phyloP scores from a whole-genome alignment of 64 coral and sea anemone genomes.

The Porites lutea region DNA sequence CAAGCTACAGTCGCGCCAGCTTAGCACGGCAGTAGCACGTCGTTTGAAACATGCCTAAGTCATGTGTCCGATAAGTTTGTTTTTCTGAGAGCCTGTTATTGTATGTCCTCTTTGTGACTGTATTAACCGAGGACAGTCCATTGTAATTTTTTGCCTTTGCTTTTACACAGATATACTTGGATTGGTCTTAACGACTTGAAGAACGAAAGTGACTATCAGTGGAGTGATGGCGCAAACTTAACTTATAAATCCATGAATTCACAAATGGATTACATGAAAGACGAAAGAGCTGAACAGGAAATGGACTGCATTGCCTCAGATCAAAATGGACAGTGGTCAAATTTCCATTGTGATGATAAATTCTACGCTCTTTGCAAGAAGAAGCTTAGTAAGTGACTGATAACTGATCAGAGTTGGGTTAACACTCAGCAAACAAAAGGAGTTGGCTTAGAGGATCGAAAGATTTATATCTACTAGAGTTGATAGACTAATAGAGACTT shows the following conservation, averaged over 20 bases:
- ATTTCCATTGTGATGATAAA: conserved; percentile 91
- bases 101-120: too few species aligned
- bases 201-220: conserved; percentile 77
- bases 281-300: conserved; percentile 59
- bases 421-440: background rate
- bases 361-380: conserved; percentile 92
- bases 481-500: too few species aligned
- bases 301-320: conserved; percentile 83
- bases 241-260: conserved; percentile 77
- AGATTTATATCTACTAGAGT: too few species aligned
- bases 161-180: conserved; percentile 76
- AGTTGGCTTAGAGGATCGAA: too few species aligned
- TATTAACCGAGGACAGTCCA: too few species aligned
- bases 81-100: too few species aligned
- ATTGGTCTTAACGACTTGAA: conserved; percentile 81
- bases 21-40: too few species aligned
- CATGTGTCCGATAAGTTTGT: too few species aligned
- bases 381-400: conserved; percentile 74
- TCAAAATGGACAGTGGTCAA: conserved; percentile 84
- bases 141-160: background rate
- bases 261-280: conserved; percentile 81
- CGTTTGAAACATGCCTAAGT: too few species aligned
- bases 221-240: conserved; percentile 67
- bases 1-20: too few species aligned
- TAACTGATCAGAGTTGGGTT: background rate